Evolutionary conservation across 2,113 vertebrate genomes (phyloP), one percentile per base, ranked within the genome.

Genomic region (Petrocephalus microphthalmus): DNA sequence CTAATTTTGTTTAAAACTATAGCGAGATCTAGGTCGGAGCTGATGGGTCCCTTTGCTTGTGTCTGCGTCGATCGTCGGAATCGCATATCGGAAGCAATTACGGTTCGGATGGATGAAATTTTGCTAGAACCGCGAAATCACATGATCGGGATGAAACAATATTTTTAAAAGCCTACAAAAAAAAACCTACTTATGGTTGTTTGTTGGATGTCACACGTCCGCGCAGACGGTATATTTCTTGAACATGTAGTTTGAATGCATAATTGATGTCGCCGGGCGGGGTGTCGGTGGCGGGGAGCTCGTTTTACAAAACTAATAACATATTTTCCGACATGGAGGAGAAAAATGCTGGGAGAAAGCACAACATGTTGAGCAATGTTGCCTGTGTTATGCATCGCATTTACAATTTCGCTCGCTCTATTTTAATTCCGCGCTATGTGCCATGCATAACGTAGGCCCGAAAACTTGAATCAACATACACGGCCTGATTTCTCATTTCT

Each of bases 391-490:
- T 92, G 87, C 90, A 64, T 78, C 84, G 88, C 90, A 88, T 91
- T 92, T 89, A 90, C 91, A 91, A 91, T 90, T 86, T 90, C 90
- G 88, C 92, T 89, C 90, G 90, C 91, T 90, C 89, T 89, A 92
- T 92, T 88, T 92, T 84, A 87, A 88, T 89, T 91, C 88, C 91
- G 89, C 67, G 57, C 89, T 89, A 92, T 90, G 91, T 94, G 93
- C 90, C 89, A 90, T 90, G 91, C 87, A 93, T 92, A 91, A 92
- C 92, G 86, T 87, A 82, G 89, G 89, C 90, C 92, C 84, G 49
- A 90, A 89, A 90, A 92, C 89, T 92, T 91, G 88, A 89, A 93
- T 89, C 90, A 91, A 91, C 91, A 94, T 88, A 92, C 92, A 92
- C 84, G 89, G 88, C 90, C 91, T 56, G 88, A 93, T 92, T 90